Evolutionary conservation across 2,797 vertebrate genomes (phyloP).

Genomic region (Euthynnus affinis): DNA sequence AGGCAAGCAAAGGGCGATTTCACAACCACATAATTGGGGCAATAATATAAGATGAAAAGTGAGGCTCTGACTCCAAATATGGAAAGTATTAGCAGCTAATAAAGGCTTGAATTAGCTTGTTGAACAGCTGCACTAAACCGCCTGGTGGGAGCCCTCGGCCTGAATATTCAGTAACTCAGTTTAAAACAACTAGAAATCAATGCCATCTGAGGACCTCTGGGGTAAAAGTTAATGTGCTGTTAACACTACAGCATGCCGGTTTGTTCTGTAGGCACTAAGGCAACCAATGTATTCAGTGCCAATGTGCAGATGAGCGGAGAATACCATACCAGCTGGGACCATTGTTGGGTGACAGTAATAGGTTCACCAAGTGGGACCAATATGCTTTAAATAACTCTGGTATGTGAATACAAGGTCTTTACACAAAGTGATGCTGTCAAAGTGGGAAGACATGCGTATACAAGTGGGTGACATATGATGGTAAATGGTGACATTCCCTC

Average conservation of each 20-base stretch:
- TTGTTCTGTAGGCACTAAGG: constrained; percentile 3
- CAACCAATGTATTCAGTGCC: background rate
- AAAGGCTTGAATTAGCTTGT: constrained; percentile 80
- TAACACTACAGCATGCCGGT: constrained; percentile 41
- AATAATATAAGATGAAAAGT: constrained; percentile 76
- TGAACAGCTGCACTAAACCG: constrained; percentile 68
- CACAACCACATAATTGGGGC: constrained; percentile 64
- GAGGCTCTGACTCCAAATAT: constrained; percentile 64
- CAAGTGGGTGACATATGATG: constrained; percentile 79
- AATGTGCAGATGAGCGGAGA: constrained; percentile 36
- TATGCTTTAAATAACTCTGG: constrained; percentile 56
- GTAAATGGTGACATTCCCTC: constrained; percentile 54
- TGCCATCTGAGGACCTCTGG: constrained; percentile 65
- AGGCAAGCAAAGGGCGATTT: constrained; percentile 48
- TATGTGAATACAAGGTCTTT: constrained; percentile 54
- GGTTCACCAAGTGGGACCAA: constrained; percentile 34
- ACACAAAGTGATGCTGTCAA: constrained; percentile 51
- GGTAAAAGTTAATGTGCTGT: constrained; percentile 28
- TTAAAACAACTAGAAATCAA: constrained; percentile 74
- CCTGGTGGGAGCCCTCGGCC: constrained; percentile 68
- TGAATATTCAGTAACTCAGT: constrained; percentile 61
- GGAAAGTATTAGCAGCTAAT: constrained; percentile 84
- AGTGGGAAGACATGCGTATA: constrained; percentile 63
- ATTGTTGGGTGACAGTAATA: constrained; percentile 50
- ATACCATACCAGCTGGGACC: constrained; percentile 52